These are phyloP conservation scores for Craterocephalus amniculus DNA, from an alignment of 2,797 vertebrate species.

Conservation along the genomic window DNA sequence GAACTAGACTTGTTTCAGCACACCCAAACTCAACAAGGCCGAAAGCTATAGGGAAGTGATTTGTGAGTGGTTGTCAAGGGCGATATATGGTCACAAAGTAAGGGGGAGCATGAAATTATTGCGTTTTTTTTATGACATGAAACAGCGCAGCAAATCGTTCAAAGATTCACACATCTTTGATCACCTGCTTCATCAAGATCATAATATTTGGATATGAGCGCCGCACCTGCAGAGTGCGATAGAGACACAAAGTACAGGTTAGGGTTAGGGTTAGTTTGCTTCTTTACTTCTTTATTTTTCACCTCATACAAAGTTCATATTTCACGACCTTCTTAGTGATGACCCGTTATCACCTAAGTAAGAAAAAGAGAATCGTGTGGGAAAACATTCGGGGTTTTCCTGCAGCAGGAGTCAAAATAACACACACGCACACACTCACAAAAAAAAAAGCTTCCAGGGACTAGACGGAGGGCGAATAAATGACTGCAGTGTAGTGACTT, in stretches of 20 bases:
- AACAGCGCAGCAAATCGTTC: neutral
- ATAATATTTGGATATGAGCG: constrained; percentile 7
- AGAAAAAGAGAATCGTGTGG: constrained; percentile 46
- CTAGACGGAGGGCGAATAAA: constrained; percentile 53
- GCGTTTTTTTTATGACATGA: constrained; percentile 18
- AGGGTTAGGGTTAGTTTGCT: too few species aligned
- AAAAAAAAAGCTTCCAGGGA: constrained; percentile 29
- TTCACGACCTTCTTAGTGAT: constrained; percentile 64
- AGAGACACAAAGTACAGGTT: constrained; percentile 32
- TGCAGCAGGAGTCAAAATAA: constrained; percentile 42
- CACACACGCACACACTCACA: constrained; percentile 22
- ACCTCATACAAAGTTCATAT: constrained; percentile 50
- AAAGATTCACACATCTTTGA: constrained; percentile 16
- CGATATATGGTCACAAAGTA: constrained; percentile 44
- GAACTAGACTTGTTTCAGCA: constrained; percentile 77
- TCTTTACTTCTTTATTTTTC: constrained; percentile 47
- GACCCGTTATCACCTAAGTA: constrained; percentile 48
- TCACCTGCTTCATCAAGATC: constrained; percentile 36
- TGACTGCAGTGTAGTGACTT: constrained; percentile 40
- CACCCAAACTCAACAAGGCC: constrained; percentile 54
- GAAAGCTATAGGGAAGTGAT: constrained; percentile 52
- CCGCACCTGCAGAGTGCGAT: neutral
- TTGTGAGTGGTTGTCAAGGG: constrained; percentile 49
- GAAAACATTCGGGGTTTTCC: constrained; percentile 73
- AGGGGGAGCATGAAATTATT: constrained; percentile 24